Evolutionary conservation across 2,888 invertebrate species (phyloP).

Genomic region (Agrilus cyanescens): DNA sequence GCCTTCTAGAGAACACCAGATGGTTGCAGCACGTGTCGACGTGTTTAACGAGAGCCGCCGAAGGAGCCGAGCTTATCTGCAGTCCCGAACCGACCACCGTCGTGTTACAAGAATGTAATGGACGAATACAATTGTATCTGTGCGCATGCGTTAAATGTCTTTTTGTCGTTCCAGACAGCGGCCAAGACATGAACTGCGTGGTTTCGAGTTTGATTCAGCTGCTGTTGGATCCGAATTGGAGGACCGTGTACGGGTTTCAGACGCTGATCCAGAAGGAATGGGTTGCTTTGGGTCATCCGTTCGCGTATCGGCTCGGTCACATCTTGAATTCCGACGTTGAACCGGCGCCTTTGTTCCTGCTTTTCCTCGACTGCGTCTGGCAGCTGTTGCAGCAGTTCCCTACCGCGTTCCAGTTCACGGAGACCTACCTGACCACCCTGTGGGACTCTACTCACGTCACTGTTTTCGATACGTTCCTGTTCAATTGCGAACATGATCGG

Average conservation of each 20-base stretch:
- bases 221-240: constrained; percentile 69
- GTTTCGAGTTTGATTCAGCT: constrained; percentile 81
- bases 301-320: constrained; percentile 50
- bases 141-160: not conserved
- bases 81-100: constrained; percentile 50
- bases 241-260: constrained; percentile 80
- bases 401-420: constrained; percentile 80
- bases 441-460: constrained; percentile 87
- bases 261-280: constrained; percentile 89
- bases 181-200: constrained; percentile 78
- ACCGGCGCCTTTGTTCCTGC: constrained; percentile 74
- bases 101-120: constrained; percentile 71
- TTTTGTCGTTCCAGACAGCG: constrained; percentile 51
- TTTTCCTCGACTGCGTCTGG: constrained; percentile 91
- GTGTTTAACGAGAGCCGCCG: constrained; percentile 61
- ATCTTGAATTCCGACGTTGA: constrained; percentile 49
- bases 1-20: constrained; percentile 63
- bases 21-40: constrained; percentile 76
- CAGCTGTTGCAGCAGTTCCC: constrained; percentile 84
- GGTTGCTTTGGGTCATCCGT: constrained; percentile 83
- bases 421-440: constrained; percentile 80
- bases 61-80: constrained; percentile 55
- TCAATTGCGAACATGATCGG: constrained; percentile 73
- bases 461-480: constrained; percentile 86
- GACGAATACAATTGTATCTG: constrained; percentile 2